A percentile compares a stretch with the other conserved stretches of the same genome.
Evolutionary conservation across 2,797 vertebrate species (phyloP).

Genomic region (Microtus californicus): DNA sequence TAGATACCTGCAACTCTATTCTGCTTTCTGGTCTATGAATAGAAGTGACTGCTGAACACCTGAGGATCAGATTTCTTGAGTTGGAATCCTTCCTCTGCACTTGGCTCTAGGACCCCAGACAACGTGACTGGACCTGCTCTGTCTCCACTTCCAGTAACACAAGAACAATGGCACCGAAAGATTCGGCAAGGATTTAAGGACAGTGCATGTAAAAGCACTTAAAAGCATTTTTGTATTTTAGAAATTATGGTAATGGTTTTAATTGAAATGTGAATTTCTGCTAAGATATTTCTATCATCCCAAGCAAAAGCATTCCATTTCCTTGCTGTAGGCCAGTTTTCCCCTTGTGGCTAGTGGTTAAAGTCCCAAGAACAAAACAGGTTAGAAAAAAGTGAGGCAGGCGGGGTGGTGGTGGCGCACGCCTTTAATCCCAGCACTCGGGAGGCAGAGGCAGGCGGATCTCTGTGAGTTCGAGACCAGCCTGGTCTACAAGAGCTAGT

Average conservation of each 20-base stretch:
- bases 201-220: neutral
- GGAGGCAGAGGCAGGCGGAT: too few relatives aligned
- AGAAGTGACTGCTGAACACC: neutral
- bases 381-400: neutral
- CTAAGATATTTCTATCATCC: neutral
- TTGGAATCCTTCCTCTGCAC: neutral
- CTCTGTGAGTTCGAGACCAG: too few relatives aligned
- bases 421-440: too few relatives aligned
- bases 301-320: neutral
- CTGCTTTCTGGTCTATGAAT: neutral
- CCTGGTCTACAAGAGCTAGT: too few relatives aligned
- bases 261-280: neutral
- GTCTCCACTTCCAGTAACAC: neutral
- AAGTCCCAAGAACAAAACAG: constrained; percentile 27
- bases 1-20: neutral
- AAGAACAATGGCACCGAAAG: neutral
- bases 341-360: neutral
- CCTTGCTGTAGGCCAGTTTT: neutral
- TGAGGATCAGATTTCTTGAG: neutral
- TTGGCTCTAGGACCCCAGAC: neutral
- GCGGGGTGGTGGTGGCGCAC: too few relatives aligned
- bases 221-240: neutral
- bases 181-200: constrained; percentile 7
- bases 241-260: neutral
- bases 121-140: neutral